Base-by-base conservation (phyloP, 2,797 vertebrate species). In the Phoeniculus purpureus region DNA sequence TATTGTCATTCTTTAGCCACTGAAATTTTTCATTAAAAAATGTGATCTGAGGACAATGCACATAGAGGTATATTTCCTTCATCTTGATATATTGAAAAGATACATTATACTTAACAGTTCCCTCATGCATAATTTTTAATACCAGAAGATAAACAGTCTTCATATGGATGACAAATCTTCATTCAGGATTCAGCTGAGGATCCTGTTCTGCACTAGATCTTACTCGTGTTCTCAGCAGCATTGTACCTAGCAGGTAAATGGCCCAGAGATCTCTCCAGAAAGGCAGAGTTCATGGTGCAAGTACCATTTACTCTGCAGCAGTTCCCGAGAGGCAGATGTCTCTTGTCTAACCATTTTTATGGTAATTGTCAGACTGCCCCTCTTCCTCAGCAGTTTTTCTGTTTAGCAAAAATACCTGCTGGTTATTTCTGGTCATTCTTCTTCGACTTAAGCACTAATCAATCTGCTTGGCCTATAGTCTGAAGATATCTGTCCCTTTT, bases 341-440 rank as follows among this genome's bases (percentile, higher is more conserved):
- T 92, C 72, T 91, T 83, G 48, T 62, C 71, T 80, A 85, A 83
- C 85, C 90, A 75, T 81, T 94, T 93, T 84, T 93, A 74, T 12
- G 12, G n/a, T 61, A 87, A 85, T 81, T 92, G 74, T 91, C 91
- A 94, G 91, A 95, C 85, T 93, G 71, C 56, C 15, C 60, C 50
- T 37, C 92, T 87, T 93, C 91, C 89, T 94, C 87, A 91, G 85
- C 82, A 92, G 59, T 51, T 93, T 71, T 78, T 73, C 88, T 77
- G 88, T 92, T 93, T 94, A 92, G 85, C 74, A 83, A 72, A 89
- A 95, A 89, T 85, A 94, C 62, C 87, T 91, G 87, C 82, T 87
- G 82, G 73, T 77, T 85, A 89, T 89, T 89, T 85, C 91, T 94
- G 93, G 85, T 93, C 94, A 90, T 20, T 79, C 37, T 48, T 50